phyloP scores from a whole-genome alignment of 2,888 invertebrate species.

The Temnothorax rugatulus region DNA sequence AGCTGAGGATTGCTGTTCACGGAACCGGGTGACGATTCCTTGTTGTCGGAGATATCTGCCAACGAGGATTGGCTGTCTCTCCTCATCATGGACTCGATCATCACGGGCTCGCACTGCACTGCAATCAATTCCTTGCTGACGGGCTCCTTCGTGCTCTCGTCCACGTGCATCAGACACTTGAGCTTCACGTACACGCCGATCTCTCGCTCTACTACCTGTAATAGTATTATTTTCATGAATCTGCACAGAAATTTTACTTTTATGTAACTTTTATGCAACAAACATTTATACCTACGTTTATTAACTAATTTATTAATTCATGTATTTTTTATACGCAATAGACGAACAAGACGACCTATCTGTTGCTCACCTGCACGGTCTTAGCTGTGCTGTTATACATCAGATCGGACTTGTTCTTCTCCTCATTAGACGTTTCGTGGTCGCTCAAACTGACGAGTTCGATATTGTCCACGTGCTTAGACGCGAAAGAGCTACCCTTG shows the following conservation, averaged over 20 bases:
- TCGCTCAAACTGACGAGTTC: constrained; percentile 80
- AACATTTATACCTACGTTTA: neutral
- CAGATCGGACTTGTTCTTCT: constrained; percentile 67
- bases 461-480: constrained; percentile 65
- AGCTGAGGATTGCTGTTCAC: constrained; percentile 80
- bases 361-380: constrained; percentile 66
- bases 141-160: constrained; percentile 80
- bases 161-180: constrained; percentile 80
- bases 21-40: constrained; percentile 82
- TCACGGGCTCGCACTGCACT: constrained; percentile 77
- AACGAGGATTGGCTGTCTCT: constrained; percentile 77
- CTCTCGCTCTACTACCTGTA: constrained; percentile 80
- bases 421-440: constrained; percentile 79
- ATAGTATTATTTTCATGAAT: constrained; percentile 1
- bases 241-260: neutral
- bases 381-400: constrained; percentile 68
- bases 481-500: constrained; percentile 47
- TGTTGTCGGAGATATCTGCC: constrained; percentile 83
- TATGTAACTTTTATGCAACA: neutral
- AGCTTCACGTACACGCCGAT: constrained; percentile 78
- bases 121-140: constrained; percentile 77
- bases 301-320: neutral
- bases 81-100: constrained; percentile 63
- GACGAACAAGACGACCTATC: neutral
- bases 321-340: neutral